These are phyloP conservation scores for Homalodisca vitripennis DNA, from an alignment of 1,140 invertebrate genomes.

Conservation along the genomic window DNA sequence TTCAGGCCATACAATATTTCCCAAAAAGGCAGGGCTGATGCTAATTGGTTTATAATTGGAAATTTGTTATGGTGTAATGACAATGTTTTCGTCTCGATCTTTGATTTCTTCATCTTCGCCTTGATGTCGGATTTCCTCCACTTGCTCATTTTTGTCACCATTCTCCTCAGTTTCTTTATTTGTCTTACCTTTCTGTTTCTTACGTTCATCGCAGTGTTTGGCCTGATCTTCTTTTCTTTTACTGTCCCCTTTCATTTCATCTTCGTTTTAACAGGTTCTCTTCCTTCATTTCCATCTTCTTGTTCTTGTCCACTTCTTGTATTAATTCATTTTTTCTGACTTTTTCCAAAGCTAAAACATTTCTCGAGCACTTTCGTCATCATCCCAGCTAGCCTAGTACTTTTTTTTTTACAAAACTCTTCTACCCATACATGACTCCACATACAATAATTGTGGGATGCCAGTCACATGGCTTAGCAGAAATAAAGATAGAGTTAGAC, in stretches of 20 bases:
- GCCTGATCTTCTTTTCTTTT: too few species aligned
- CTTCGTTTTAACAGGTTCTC: neutral
- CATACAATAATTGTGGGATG: neutral
- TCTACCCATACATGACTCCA: too few species aligned
- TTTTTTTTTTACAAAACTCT: too few species aligned
- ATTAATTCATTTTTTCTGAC: neutral
- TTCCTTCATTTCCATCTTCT: neutral
- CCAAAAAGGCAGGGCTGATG: neutral
- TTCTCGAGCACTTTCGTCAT: too few species aligned
- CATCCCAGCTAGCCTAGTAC: too few species aligned
- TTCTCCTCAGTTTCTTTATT: neutral
- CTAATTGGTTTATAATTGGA: neutral
- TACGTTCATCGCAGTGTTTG: too few species aligned
- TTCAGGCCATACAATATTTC: constrained; percentile 10
- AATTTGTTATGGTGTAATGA: neutral
- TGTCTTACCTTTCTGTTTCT: too few species aligned
- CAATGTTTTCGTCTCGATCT: neutral
- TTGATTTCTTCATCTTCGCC: too few species aligned
- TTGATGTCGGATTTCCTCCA: neutral
- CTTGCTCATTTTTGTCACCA: neutral
- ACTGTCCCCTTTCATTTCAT: neutral
- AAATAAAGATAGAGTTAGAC: neutral
- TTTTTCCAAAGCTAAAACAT: too few species aligned
- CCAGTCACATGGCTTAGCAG: neutral
- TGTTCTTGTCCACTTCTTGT: too few species aligned